Conservation (phyloP, 2,888 invertebrate species). For the Pachliopta kotzebuea region DNA sequence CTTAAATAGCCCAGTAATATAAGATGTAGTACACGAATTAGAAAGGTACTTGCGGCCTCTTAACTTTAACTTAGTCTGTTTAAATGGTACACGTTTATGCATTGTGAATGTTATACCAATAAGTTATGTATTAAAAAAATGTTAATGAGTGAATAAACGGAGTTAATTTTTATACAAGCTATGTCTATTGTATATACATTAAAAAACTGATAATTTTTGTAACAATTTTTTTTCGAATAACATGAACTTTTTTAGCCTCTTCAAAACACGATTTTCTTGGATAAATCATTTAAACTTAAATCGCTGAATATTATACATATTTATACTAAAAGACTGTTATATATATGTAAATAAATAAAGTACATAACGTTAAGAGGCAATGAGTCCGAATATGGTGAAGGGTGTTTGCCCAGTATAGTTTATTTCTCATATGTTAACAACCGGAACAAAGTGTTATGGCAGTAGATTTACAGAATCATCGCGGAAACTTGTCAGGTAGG, state of each 20-base stretch:
- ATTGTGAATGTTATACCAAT: neutral
- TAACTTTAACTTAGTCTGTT: slow-evolving; percentile 13
- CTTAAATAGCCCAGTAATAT: slow-evolving; percentile 19
- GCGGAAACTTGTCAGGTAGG: no score
- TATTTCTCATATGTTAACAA: no score
- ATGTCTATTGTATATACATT: no score
- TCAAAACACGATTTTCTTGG: no score
- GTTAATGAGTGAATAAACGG: neutral
- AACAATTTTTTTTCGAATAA: no score
- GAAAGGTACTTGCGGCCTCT: slow-evolving; percentile 26
- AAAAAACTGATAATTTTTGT: no score
- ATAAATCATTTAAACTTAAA: neutral
- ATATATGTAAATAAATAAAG: neutral
- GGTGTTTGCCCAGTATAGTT: no score
- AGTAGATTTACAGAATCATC: no score
- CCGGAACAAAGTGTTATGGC: no score
- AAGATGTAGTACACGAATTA: slow-evolving; percentile 21
- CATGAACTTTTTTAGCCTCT: no score
- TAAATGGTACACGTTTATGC: slow-evolving; percentile 3
- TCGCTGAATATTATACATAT: neutral
- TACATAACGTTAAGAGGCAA: no score
- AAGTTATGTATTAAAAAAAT: neutral
- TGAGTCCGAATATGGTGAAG: no score
- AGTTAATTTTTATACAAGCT: neutral
- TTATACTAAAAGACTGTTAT: neutral